These are phyloP conservation scores for Beroe ovata DNA, from an alignment of 37 sponge, comb jelly and placozoan species.

Conservation along the genomic window DNA sequence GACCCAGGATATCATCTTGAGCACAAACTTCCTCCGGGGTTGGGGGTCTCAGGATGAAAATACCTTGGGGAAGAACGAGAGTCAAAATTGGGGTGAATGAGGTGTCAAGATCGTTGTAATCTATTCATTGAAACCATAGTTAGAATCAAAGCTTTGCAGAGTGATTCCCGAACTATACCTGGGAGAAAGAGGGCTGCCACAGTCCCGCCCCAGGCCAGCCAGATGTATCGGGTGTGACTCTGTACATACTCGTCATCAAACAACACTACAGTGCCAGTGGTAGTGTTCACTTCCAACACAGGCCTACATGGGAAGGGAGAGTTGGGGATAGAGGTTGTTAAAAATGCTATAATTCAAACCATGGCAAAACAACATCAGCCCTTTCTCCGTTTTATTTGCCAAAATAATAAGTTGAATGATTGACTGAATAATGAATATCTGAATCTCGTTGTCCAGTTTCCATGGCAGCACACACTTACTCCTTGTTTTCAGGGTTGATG, in stretches of 20 bases:
- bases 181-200: slow-evolving; percentile 13
- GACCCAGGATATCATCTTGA: slow-evolving; percentile 36
- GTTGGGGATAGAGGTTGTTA: too few species aligned
- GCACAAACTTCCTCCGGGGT: slow-evolving; percentile 60
- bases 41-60: slow-evolving; percentile 59
- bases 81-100: too few species aligned
- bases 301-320: slow-evolving; percentile 13
- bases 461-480: slow-evolving; percentile 50
- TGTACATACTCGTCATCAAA: slow-evolving; percentile 12
- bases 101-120: too few species aligned
- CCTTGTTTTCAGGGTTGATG: slow-evolving; percentile 63
- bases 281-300: background rate
- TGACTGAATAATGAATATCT: background rate
- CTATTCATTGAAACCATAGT: background rate
- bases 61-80: slow-evolving; percentile 1
- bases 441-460: too few species aligned
- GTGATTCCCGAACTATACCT: slow-evolving; percentile 9
- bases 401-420: background rate
- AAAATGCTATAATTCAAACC: too few species aligned
- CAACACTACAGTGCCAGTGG: background rate
- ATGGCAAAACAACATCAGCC: too few species aligned
- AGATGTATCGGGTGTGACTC: background rate
- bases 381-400: background rate
- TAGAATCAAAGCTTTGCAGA: background rate
- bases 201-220: slow-evolving; percentile 59